These are phyloP conservation scores for Diachasma alloeum DNA, from an alignment of 1,140 invertebrate species.

Conservation along the genomic window DNA sequence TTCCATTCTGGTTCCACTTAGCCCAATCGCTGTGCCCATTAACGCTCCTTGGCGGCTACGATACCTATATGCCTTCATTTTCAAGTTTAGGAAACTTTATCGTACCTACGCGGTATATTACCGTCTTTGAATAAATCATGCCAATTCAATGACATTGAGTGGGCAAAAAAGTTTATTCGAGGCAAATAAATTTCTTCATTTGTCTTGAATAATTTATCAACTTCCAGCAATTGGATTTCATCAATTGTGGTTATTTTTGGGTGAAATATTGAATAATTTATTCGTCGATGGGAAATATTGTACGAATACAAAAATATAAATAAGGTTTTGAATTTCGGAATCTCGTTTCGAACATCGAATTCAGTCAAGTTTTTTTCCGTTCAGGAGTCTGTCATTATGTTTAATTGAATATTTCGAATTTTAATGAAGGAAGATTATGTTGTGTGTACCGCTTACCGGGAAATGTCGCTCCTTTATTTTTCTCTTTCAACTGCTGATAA, in stretches of 20 bases:
- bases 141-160: not conserved
- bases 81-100: not conserved
- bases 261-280: not conserved
- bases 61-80: slow-evolving; percentile 1
- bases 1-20: not conserved
- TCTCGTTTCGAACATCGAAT: too few species aligned
- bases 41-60: not conserved
- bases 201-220: not conserved
- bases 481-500: too few species aligned
- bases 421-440: too few species aligned
- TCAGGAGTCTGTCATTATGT: too few species aligned
- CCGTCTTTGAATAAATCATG: not conserved
- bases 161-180: not conserved
- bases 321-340: too few species aligned
- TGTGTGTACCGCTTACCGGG: too few species aligned
- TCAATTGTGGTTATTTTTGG: too few species aligned
- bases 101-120: not conserved
- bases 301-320: too few species aligned
- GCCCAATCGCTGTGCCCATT: not conserved
- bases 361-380: too few species aligned
- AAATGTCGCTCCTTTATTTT: too few species aligned
- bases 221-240: not conserved
- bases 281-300: too few species aligned
- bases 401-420: too few species aligned
- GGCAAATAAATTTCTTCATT: not conserved